Conservation (phyloP, 2,797 vertebrate species). For the Leuciscus waleckii region DNA sequence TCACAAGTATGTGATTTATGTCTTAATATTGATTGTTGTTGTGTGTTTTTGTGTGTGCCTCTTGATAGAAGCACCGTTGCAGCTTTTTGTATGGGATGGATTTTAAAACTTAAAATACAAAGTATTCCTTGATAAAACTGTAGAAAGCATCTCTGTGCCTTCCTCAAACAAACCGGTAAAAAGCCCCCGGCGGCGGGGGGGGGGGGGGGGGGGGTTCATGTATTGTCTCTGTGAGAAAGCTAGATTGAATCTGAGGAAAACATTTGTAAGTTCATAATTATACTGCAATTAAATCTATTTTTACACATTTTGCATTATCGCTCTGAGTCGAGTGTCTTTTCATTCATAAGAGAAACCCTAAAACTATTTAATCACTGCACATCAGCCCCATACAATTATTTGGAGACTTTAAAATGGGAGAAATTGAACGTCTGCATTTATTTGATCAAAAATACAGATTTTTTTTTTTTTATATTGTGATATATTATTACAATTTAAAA, state of each 20-base stretch:
- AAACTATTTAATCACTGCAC: neutral
- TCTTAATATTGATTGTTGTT: neutral
- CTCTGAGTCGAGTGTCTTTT: neutral
- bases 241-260: constrained; percentile 8
- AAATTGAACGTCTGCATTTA: neutral
- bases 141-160: neutral
- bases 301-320: constrained; percentile 64
- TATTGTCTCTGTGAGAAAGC: constrained; percentile 53
- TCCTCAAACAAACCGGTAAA: too few species aligned
- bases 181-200: too few species aligned
- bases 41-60: too few species aligned
- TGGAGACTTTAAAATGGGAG: neutral
- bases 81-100: neutral
- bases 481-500: too few species aligned
- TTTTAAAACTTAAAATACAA: neutral
- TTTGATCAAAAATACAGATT: too few species aligned
- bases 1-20: constrained; percentile 29
- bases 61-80: neutral
- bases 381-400: neutral
- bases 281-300: constrained; percentile 76
- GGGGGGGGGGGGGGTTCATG: neutral
- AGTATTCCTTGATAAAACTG: neutral
- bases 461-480: too few species aligned
- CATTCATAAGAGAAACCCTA: neutral
- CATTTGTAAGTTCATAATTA: constrained; percentile 62